Base-by-base conservation (phyloP, 2,797 vertebrate species). In the Amphiprion clarkii region DNA sequence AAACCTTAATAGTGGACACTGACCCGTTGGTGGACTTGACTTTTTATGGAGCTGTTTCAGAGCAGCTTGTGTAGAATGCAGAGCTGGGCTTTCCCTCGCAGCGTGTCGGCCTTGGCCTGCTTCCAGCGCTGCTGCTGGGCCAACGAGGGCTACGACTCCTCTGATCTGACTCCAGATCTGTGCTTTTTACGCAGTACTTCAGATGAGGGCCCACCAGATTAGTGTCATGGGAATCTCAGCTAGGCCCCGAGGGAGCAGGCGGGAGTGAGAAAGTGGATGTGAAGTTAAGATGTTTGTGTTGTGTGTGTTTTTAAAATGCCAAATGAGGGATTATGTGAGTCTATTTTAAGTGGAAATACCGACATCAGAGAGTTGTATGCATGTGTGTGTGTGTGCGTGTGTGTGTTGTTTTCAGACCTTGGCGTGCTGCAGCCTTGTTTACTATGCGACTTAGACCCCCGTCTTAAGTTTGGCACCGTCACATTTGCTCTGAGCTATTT, bases 401-500 rank as follows among this genome's bases (percentile, higher is more conserved):
- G 29, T 63, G 61, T 67, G 65, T 64, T 57, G 42, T 31, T 33
- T 17, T 57, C 17, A 2, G 0, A 54, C 16, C 40, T 33, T 39
- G 39, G 2, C 25, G 21, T 60, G 16, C 54, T 79, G 48, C 54
- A 64, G 70, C 46, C 74, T 68, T 88, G 76, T 88, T 90, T 81
- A 86, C 71, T 68, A 33, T 10, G 54, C 2, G 39, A 42, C 54
- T 53, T 4, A 3, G 40, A 21, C 39, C 27, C 51, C 54, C 48
- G 55, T 79, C 54, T 83, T 46, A 48, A 67, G 56, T 71, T 74
- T 71, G 85, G 51, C 67, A n/a, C 63, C 0, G 39, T 74, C 78
- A 55, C 68, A 87, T 88, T 84, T 46, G 66, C 82, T 44, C 2
- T 17, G 59, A 69, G 82, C 82, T 90, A 87, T 88, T 89, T 90